Base-by-base conservation (phyloP, 2,113 vertebrate species). In the Sceloporus undulatus region DNA sequence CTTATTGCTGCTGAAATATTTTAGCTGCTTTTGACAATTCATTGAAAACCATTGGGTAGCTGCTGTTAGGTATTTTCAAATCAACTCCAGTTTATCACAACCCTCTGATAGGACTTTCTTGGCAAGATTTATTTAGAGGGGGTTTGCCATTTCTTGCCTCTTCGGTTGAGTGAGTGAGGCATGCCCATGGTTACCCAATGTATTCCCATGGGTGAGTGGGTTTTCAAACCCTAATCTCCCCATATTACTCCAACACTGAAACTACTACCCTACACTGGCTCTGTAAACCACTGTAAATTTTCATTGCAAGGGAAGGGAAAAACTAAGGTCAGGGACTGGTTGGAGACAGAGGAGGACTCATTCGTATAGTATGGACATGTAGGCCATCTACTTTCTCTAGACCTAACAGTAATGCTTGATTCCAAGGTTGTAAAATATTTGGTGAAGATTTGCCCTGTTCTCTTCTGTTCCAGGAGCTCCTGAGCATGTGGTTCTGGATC, bases 401-500 rank as follows among this genome's bases (percentile, higher is more conserved):
- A 40, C 23, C 23, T 38, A 38, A 29, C 11, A 14, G 3, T 1
- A 56, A n/a, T 29, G 29, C 29, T 83, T 16, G 25, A 3, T 29
- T 5, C 65, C 40, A n/a, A 3, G 7, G 2, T 21, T 70, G 40
- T 71, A 29, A 71, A 29, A 71, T 71, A 71, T 11, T 71, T 9
- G 29, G 68, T 71, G 27, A 27, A 71, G 10, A 27, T 71, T 27
- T 29, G n/a, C 29, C 16, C 7, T 23, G 27, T 29, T 86, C 59
- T 78, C 56, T 40, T 27, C 56, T 14, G 0, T 70, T 78, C 73
- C 85, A 96, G 95, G 91, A 52, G 6, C 0, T 42, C 95, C 94
- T 0, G 18, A 23, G 80, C 90, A 75, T 14, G 90, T 96, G 78
- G 74, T 87, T 56, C 80, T 96, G 93, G 93, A 95, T 59, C 18